These are phyloP conservation scores for Tolypeutes matacus DNA, from an alignment of 2,797 vertebrate genomes.

Conservation along the genomic window DNA sequence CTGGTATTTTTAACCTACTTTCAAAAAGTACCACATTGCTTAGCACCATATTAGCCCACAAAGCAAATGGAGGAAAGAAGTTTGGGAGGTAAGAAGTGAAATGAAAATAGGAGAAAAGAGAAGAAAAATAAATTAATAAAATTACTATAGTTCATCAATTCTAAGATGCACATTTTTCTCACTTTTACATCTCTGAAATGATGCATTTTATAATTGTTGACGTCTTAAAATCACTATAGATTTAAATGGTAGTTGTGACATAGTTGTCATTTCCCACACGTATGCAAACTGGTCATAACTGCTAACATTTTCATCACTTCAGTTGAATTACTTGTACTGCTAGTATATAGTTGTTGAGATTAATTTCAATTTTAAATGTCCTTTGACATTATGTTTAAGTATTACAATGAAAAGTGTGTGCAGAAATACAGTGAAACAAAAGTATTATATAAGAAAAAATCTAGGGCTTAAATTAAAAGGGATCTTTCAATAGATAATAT, in stretches of 20 bases:
- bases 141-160: background rate
- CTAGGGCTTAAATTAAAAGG: constrained; percentile 17
- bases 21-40: background rate
- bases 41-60: background rate
- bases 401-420: constrained; percentile 47
- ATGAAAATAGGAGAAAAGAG: background rate
- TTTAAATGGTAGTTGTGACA: background rate
- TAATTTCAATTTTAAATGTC: constrained; percentile 46
- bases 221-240: background rate
- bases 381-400: background rate
- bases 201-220: background rate
- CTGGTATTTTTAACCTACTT: background rate
- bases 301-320: background rate
- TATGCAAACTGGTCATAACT: background rate
- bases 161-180: background rate
- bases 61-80: background rate
- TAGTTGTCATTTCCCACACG: background rate
- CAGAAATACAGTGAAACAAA: background rate
- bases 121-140: background rate
- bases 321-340: background rate
- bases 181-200: constrained; percentile 21
- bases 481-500: background rate
- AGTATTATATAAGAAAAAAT: background rate
- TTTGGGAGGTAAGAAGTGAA: background rate
- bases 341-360: background rate